Conservation (phyloP, 1,140 invertebrate species). For the Ectropis grisescens region DNA sequence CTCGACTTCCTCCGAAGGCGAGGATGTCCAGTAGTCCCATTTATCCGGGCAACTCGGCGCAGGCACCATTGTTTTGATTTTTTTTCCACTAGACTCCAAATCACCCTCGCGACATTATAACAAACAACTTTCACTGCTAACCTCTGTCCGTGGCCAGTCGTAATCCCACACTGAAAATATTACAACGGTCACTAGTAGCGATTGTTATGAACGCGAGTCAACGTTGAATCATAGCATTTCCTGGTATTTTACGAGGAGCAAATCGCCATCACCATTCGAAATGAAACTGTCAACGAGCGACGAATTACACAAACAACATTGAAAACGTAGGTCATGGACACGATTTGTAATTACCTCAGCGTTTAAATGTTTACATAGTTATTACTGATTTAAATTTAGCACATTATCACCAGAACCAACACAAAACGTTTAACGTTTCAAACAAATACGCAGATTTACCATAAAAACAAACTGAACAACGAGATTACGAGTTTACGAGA, state of each 20-base stretch:
- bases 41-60: constrained; percentile 72
- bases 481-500: no score
- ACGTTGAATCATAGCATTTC: constrained; percentile 70
- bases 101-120: constrained; percentile 51
- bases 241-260: constrained; percentile 65
- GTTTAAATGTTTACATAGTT: constrained; percentile 40
- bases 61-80: constrained; percentile 74
- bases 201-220: constrained; percentile 34
- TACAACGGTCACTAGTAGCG: constrained; percentile 32
- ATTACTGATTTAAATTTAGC: no score
- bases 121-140: constrained; percentile 35
- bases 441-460: no score
- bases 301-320: constrained; percentile 46
- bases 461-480: no score
- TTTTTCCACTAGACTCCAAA: constrained; percentile 33
- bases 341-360: constrained; percentile 23
- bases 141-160: constrained; percentile 29
- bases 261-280: constrained; percentile 66
- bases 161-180: constrained; percentile 43
- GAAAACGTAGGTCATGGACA: constrained; percentile 9
- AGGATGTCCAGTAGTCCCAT: constrained; percentile 75
- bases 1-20: constrained; percentile 74
- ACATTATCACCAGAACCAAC: no score
- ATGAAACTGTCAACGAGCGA: constrained; percentile 55
- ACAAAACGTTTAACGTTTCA: no score